A percentile compares a stretch with the other conserved stretches of the same genome.
These are phyloP conservation scores for Melanotus villosus DNA, from an alignment of 2,888 invertebrate species.

Conservation along the genomic window DNA sequence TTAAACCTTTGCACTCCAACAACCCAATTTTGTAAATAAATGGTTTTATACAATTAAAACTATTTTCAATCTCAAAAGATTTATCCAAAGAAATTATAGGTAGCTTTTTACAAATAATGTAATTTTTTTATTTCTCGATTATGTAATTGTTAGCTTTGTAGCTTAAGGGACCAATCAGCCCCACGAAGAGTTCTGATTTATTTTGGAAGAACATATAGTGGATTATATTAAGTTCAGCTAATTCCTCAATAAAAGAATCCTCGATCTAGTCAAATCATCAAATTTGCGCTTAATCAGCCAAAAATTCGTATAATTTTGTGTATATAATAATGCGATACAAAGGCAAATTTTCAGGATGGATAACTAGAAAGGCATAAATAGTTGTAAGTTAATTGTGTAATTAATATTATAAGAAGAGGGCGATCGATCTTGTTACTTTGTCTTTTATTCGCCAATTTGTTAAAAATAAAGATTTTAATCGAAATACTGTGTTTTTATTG, in stretches of 20 bases:
- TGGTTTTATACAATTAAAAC: constrained; percentile 6
- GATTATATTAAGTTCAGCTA: constrained; percentile 13
- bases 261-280: constrained; percentile 29
- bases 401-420: constrained; percentile 30
- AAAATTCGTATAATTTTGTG: constrained; percentile 30
- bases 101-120: constrained; percentile 23
- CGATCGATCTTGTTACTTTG: constrained; percentile 37
- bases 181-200: constrained; percentile 22
- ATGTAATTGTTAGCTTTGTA: constrained; percentile 44
- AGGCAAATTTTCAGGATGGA: constrained; percentile 35
- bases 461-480: constrained; percentile 44
- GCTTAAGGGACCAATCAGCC: constrained; percentile 50
- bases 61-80: background rate
- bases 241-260: constrained; percentile 22
- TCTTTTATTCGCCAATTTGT: constrained; percentile 42
- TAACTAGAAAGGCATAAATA: background rate
- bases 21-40: constrained; percentile 19
- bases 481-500: background rate
- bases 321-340: constrained; percentile 23
- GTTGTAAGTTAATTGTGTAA: background rate
- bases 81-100: constrained; percentile 7
- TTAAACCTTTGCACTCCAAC: constrained; percentile 24
- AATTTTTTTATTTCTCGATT: background rate
- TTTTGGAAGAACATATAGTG: constrained; percentile 3
- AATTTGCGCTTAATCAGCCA: constrained; percentile 28